These are phyloP conservation scores for Trissolcus basalis DNA, from an alignment of 1,140 invertebrate genomes.

Conservation along the genomic window DNA sequence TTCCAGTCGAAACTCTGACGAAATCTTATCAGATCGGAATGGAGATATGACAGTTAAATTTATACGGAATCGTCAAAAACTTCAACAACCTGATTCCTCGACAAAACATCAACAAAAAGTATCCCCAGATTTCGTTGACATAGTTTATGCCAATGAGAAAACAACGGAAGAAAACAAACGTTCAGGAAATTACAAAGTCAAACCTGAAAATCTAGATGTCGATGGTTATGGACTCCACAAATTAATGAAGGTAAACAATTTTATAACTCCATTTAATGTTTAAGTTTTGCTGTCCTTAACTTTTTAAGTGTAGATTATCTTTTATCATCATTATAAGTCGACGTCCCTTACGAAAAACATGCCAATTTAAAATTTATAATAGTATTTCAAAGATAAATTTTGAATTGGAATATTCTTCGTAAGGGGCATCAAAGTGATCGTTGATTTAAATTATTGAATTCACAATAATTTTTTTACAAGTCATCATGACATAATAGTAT, in stretches of 20 bases:
- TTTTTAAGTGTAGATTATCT: no score
- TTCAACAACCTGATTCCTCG: constrained; percentile 23
- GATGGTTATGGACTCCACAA: constrained; percentile 64
- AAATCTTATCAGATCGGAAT: constrained; percentile 31
- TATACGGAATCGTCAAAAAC: constrained; percentile 15
- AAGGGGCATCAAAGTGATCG: no score
- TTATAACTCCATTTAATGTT: no score
- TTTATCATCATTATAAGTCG: no score
- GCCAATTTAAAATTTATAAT: no score
- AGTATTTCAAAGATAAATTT: no score
- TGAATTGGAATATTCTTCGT: no score
- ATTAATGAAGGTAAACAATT: constrained; percentile 62
- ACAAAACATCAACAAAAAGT: constrained; percentile 45
- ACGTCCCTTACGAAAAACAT: no score
- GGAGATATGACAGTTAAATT: constrained; percentile 50
- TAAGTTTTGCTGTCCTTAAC: no score
- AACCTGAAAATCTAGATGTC: constrained; percentile 39
- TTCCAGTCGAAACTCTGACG: constrained; percentile 28
- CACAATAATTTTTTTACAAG: no score
- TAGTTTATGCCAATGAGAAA: constrained; percentile 66
- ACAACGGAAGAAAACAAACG: constrained; percentile 47
- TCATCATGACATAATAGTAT: no score
- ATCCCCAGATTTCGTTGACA: constrained; percentile 67
- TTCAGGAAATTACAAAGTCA: constrained; percentile 64
- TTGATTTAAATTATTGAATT: no score